A percentile compares a stretch with the other conserved stretches of the same genome.
Evolutionary conservation across 2,113 vertebrate species (phyloP).

Genomic region (Hystrix brachyura): DNA sequence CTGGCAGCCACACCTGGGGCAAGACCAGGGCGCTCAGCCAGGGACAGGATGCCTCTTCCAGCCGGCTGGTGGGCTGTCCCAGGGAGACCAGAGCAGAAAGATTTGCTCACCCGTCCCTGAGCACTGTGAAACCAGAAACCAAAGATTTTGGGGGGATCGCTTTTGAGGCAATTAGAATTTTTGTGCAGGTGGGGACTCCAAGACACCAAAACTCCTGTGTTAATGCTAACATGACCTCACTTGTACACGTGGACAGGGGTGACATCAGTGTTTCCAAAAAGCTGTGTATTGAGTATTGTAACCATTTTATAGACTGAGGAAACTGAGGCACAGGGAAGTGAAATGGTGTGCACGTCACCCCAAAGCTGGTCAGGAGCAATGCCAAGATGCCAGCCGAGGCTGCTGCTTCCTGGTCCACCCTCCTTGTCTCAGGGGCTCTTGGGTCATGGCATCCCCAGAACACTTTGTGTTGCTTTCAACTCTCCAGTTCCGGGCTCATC

Average conservation of each 20-base stretch:
- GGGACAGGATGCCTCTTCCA: not conserved
- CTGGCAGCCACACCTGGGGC: not conserved
- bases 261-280: not conserved
- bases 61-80: not conserved
- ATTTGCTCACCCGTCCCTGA: not conserved
- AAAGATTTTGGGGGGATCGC: not conserved
- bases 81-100: not conserved
- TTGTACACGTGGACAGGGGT: not conserved
- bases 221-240: not conserved
- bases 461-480: not conserved
- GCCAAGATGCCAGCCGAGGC: not conserved
- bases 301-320: not conserved
- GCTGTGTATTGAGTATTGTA: not conserved
- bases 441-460: not conserved
- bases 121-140: not conserved
- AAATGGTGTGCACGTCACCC: accelerated
- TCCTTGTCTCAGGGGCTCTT: not conserved
- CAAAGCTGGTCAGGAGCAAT: not conserved
- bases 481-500: not conserved
- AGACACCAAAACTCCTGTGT: not conserved
- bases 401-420: accelerated
- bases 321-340: too few relatives aligned
- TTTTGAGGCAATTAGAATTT: not conserved
- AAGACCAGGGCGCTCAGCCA: not conserved
- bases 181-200: too few relatives aligned